Evolutionary conservation across 2,113 vertebrate species (phyloP), one percentile per base, ranked within the genome.

Genomic region (Oryzias celebensis): DNA sequence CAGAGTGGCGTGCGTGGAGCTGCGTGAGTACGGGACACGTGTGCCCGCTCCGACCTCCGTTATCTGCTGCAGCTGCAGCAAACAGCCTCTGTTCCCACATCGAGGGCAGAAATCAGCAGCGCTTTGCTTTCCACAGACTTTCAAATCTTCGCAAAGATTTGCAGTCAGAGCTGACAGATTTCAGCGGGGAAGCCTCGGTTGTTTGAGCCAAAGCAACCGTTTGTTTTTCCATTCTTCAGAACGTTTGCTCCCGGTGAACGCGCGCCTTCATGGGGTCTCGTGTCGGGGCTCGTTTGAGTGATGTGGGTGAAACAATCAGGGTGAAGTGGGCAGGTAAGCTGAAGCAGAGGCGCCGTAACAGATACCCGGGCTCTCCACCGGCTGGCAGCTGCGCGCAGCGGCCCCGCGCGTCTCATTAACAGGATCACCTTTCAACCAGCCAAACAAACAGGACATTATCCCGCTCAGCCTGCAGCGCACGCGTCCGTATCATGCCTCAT

Each of bases 21-120:
- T 41, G 53, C 66, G 84, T 85, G 86, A 84, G 83, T 88, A 85
- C 70, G 31, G 18, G 47, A 77, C 83, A 84, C 62, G 76, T 84
- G 80, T 73, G 52, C 79, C 44, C 58, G 58, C 70, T 66, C 58
- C 18, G 15, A 55, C 48, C 58, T 55, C 55, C 0, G 18, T 63
- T 87, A 82, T 87, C 85, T 80, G 73, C 26, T 45, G 64, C 89
- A 92, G 88, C 74, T 89, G 87, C 75, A 69, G 65, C 81, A 82
- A 88, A 90, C 84, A 85, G 65, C 59, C 69, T 63, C 58, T 49
- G 74, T 83, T 90, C 89, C 74, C 89, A 90, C 75, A 52, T 62
- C 14, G 52, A 28, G 26, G 50, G 57, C 31, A 51, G 64, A 77
- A 80, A 78, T 80, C 64, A 73, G 83, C 80, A 44, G 5, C 24